Evolutionary conservation across 2,113 vertebrate species (phyloP), one percentile per base, ranked within the genome.

Genomic region (Mionectes macconnelli): DNA sequence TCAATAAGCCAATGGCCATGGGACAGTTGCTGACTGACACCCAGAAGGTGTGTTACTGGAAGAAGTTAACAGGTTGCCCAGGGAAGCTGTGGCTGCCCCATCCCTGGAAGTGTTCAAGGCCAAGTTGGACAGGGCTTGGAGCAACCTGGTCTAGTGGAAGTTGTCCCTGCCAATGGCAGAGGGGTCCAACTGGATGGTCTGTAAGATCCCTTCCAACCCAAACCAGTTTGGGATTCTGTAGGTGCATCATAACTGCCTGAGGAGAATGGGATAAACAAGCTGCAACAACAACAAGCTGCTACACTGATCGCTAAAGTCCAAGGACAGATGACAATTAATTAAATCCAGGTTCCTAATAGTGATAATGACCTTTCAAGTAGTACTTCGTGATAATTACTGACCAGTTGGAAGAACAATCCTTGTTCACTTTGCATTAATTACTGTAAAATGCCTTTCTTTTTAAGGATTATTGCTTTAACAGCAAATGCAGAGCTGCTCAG

Each of bases 241-340:
- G 50, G 8, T 1, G 5, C 22, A 13, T 21, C 40, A 5, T 0
- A 82, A 5, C 31, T 4, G 3, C 24, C 24, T 6, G 10, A 21
- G 66, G 59, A 20, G 30, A 53, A 20, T 0, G 12, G 56, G 49
- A n/a, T 10, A 44, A 77, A 25, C 16, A 28, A 40, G 21, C 20
- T 27, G 33, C 56, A 40, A 5, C 13, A 18, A 24, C 9, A 13
- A 21, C 3, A 10, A 66, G 24, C 52, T 57, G 66, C 28, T 33
- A 50, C 53, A 21, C 30, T 30, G 14, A 25, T 35, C 56, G 33
- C 73, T 79, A 15, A 75, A 75, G 66, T 6, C 30, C 23, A 37
- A 49, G 24, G 28, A 68, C 79, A 86, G n/a, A 62, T 9, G 23
- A 40, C 7, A 37, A n/a, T n/a, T 9, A 68, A 56, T 18, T n/a